Evolutionary conservation across 2,888 invertebrate genomes (phyloP).

Genomic region (Ptilodon capucinus): DNA sequence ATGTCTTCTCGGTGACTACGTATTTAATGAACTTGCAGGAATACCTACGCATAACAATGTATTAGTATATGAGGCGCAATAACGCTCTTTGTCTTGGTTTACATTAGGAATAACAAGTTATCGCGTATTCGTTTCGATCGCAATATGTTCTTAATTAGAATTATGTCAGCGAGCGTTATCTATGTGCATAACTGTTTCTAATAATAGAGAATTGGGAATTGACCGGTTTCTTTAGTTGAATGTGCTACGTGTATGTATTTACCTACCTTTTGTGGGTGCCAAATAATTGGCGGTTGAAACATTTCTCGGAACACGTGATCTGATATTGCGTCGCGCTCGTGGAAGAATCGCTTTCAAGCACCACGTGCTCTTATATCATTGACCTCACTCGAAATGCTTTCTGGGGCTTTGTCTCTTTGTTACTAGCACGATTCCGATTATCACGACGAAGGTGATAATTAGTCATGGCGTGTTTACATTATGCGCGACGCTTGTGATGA

Average conservation of each 20-base stretch:
- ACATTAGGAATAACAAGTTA: constrained; percentile 2
- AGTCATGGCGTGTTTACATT: constrained; percentile 29
- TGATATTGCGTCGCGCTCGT: constrained; percentile 27
- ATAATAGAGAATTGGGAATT: constrained; percentile 26
- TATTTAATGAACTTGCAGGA: constrained; percentile 13
- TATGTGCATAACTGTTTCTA: constrained; percentile 24
- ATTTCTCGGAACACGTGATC: constrained; percentile 39
- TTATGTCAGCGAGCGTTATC: constrained; percentile 24
- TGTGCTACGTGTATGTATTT: constrained; percentile 31
- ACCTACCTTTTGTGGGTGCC: constrained; percentile 34
- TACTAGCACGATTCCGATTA: constrained; percentile 21
- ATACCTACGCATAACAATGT: background rate
- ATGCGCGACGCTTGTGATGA: constrained; percentile 9
- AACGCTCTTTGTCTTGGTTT: constrained; percentile 7
- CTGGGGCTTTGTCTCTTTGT: constrained; percentile 46
- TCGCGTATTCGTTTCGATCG: constrained; percentile 9
- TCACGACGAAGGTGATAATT: constrained; percentile 30
- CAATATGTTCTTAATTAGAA: constrained; percentile 8
- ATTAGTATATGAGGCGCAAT: background rate
- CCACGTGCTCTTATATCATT: constrained; percentile 54
- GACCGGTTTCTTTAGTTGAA: constrained; percentile 28
- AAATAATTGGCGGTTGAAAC: constrained; percentile 34
- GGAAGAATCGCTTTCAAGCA: constrained; percentile 21
- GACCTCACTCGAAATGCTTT: constrained; percentile 46
- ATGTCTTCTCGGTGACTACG: constrained; percentile 13